Percentiles rank a stretch among this genome's conserved stretches.
Evolutionary conservation across 2,888 invertebrate genomes (phyloP).

Genomic region (Isotomurus palustris): DNA sequence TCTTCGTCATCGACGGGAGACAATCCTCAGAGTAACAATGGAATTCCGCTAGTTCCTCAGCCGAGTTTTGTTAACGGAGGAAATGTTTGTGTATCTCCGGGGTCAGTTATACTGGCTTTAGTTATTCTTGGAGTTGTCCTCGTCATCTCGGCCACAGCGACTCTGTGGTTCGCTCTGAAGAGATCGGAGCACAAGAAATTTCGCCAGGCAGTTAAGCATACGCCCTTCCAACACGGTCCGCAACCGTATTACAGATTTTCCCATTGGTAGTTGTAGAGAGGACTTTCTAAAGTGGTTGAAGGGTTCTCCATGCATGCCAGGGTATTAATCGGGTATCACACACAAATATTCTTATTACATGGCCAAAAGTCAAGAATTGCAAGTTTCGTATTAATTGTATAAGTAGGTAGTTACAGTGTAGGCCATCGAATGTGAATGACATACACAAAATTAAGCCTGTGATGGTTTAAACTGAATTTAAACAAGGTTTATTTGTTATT

Average conservation of each 20-base stretch:
- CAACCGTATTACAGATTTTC: slow-evolving; percentile 45
- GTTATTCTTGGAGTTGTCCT: slow-evolving; percentile 44
- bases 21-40: slow-evolving; percentile 11
- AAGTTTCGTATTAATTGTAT: no score
- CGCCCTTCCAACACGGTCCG: slow-evolving; percentile 37
- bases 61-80: neutral
- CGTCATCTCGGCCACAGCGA: slow-evolving; percentile 45
- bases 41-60: slow-evolving; percentile 20
- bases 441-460: no score
- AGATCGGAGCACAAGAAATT: slow-evolving; percentile 44
- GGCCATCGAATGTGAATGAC: no score
- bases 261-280: slow-evolving; percentile 36
- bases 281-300: no score
- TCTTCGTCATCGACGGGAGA: neutral
- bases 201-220: slow-evolving; percentile 29
- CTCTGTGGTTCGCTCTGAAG: slow-evolving; percentile 45
- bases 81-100: slow-evolving; percentile 42
- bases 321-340: no score
- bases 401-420: no score
- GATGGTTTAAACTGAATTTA: no score
- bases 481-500: no score
- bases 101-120: slow-evolving; percentile 40
- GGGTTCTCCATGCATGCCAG: no score
- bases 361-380: no score
- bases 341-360: no score